A percentile compares a stretch with the other conserved stretches of the same genome.
Evolutionary conservation across 2,888 invertebrate species (phyloP).

Genomic region (Pseudococcus viburni): DNA sequence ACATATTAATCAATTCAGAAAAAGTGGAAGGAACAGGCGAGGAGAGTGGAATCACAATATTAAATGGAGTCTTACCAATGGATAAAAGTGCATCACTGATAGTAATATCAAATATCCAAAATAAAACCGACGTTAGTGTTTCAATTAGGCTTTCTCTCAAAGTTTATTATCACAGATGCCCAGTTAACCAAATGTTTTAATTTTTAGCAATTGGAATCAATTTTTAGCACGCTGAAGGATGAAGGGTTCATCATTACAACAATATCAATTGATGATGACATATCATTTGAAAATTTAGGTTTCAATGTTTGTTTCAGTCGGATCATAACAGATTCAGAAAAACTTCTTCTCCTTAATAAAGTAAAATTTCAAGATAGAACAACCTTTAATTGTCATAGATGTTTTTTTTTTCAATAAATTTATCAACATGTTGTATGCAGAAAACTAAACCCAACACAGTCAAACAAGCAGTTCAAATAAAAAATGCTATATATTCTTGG

Average conservation of each 20-base stretch:
- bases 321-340: not conserved
- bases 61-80: not conserved
- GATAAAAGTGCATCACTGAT: not conserved
- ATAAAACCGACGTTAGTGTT: not conserved
- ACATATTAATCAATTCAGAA: not conserved
- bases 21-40: not conserved
- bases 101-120: not conserved
- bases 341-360: not conserved
- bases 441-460: not conserved
- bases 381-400: too few relatives aligned
- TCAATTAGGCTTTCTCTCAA: too few relatives aligned
- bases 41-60: not conserved
- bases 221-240: not conserved
- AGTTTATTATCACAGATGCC: too few relatives aligned
- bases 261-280: not conserved
- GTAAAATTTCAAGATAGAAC: not conserved
- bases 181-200: not conserved
- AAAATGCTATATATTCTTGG: not conserved
- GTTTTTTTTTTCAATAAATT: too few relatives aligned
- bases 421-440: too few relatives aligned
- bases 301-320: too few relatives aligned
- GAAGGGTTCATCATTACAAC: slow-evolving; percentile 21
- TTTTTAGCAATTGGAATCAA: not conserved
- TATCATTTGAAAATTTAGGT: too few relatives aligned
- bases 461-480: not conserved